Conservation (phyloP, 2,888 invertebrate genomes). For the Anarsia innoxiella region DNA sequence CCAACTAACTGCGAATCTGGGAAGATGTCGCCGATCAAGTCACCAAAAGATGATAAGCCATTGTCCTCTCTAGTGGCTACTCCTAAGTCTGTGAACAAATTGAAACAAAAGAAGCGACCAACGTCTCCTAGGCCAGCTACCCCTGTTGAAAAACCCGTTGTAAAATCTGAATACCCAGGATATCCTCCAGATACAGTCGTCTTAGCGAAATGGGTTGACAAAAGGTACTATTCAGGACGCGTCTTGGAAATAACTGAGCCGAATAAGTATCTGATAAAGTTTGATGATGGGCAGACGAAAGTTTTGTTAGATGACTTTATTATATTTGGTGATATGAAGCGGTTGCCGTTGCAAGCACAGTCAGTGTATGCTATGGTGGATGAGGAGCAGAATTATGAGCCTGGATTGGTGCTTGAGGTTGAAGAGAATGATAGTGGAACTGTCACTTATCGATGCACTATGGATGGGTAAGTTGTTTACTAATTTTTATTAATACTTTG, state of each 20-base stretch:
- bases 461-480: conserved; percentile 56
- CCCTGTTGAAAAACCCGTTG: conserved; percentile 49
- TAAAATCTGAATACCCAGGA: conserved; percentile 55
- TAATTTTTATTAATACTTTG: no score
- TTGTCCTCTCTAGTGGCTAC: conserved; percentile 47
- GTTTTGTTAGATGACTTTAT: conserved; percentile 76
- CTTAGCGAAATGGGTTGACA: conserved; percentile 81
- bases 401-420: conserved; percentile 63
- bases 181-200: conserved; percentile 65
- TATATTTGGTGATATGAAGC: conserved; percentile 69
- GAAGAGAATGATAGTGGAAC: conserved; percentile 62
- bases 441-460: conserved; percentile 62
- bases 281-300: conserved; percentile 78
- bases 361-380: conserved; percentile 72
- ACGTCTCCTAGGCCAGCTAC: conserved; percentile 62
- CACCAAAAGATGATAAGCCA: conserved; percentile 59
- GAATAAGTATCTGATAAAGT: conserved; percentile 77
- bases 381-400: conserved; percentile 71
- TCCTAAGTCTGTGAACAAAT: conserved; percentile 58
- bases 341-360: conserved; percentile 70
- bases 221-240: conserved; percentile 79
- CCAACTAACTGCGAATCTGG: conserved; percentile 53
- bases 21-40: conserved; percentile 44
- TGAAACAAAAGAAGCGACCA: conserved; percentile 58
- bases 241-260: conserved; percentile 73